These are phyloP conservation scores for Eulemur coronatus DNA, from an alignment of 2,797 vertebrate species.

Conservation along the genomic window DNA sequence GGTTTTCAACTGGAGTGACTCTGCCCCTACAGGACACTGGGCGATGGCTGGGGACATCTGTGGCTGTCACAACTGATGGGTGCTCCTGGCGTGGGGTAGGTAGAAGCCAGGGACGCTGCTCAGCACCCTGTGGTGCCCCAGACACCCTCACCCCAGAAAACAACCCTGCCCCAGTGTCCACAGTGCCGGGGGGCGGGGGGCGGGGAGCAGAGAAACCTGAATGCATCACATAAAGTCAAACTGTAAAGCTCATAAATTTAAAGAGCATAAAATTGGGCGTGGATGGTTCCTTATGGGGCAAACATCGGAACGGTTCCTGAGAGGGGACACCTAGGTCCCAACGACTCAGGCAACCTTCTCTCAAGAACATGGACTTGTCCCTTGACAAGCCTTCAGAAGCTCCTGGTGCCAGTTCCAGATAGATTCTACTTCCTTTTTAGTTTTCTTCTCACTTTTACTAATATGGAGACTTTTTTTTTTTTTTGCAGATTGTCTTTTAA, in stretches of 20 bases:
- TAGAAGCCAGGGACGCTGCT: neutral
- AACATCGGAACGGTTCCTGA: neutral
- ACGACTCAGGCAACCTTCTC: neutral
- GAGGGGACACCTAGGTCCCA: neutral
- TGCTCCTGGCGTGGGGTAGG: neutral
- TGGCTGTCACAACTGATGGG: neutral
- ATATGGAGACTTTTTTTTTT: neutral
- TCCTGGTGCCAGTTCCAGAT: neutral
- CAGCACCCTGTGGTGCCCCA: neutral
- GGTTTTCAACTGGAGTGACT: neutral
- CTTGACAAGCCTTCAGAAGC: neutral
- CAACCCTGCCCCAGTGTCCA: accelerated
- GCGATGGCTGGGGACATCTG: neutral
- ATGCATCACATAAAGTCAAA: neutral
- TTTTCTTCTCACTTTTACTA: neutral
- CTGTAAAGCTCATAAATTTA: neutral
- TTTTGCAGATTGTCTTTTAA: neutral
- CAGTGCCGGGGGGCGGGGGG: accelerated
- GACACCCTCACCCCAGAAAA: neutral
- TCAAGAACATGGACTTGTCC: neutral
- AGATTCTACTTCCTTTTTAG: neutral
- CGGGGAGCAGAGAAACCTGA: accelerated
- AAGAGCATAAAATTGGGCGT: neutral
- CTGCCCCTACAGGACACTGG: neutral
- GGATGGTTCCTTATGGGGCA: accelerated